Evolutionary conservation across 2,113 vertebrate genomes (phyloP).

Genomic region (Eulacestoma nigropectus): DNA sequence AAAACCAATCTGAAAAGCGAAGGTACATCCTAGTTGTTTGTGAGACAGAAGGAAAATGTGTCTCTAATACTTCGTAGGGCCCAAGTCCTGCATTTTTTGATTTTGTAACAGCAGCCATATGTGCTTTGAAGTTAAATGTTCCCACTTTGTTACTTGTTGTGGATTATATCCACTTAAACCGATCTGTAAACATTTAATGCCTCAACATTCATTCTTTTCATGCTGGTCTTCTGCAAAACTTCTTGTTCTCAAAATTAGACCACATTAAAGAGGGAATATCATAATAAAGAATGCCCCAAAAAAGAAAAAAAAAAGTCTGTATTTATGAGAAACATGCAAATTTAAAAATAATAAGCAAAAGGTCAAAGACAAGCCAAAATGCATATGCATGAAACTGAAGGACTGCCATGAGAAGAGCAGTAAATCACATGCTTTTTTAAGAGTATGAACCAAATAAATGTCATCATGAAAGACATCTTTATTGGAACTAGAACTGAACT

Average conservation of each 20-base stretch:
- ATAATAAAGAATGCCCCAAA: slow-evolving; percentile 58
- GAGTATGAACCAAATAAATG: slow-evolving; percentile 50
- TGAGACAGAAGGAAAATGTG: slow-evolving; percentile 20
- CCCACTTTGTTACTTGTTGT: slow-evolving; percentile 79
- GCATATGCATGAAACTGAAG: slow-evolving; percentile 42
- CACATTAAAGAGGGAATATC: slow-evolving; percentile 65
- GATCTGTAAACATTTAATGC: slow-evolving; percentile 72
- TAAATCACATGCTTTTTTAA: slow-evolving; percentile 50
- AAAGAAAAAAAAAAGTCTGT: background rate
- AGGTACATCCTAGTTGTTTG: slow-evolving; percentile 39
- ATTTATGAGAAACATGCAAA: slow-evolving; percentile 58
- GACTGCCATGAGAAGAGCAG: slow-evolving; percentile 5
- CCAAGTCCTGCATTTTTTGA: slow-evolving; percentile 70
- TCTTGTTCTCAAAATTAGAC: slow-evolving; percentile 63
- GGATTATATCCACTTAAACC: slow-evolving; percentile 72
- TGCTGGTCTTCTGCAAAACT: slow-evolving; percentile 60
- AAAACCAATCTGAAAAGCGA: slow-evolving; percentile 8
- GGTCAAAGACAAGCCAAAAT: slow-evolving; percentile 62
- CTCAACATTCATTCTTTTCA: slow-evolving; percentile 62
- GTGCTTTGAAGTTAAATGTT: slow-evolving; percentile 80
- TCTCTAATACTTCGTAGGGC: slow-evolving; percentile 65
- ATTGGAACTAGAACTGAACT: slow-evolving; percentile 58
- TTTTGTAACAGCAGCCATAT: slow-evolving; percentile 80
- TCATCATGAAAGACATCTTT: slow-evolving; percentile 56
- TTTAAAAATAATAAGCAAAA: slow-evolving; percentile 59